These are phyloP conservation scores for Drosophila gaucha DNA, from an alignment of 2,888 invertebrate species.

Conservation along the genomic window DNA sequence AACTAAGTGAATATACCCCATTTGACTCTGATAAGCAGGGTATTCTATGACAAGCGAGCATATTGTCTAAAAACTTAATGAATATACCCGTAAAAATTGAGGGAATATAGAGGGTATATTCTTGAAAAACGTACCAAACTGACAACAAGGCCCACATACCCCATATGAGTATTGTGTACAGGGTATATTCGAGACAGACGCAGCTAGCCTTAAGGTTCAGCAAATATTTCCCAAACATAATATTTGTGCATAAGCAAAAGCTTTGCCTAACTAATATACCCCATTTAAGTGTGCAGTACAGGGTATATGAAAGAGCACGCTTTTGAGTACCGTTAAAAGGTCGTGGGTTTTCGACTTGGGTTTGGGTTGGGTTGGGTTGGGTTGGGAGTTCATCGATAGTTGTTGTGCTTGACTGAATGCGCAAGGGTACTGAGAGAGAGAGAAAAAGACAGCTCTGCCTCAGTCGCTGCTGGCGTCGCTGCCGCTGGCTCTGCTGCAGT, in stretches of 20 bases:
- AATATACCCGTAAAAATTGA: too few species aligned
- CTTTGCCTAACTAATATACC: background rate
- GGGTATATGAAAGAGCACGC: constrained; percentile 13
- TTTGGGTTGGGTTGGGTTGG: constrained; percentile 2
- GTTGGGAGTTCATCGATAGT: constrained; percentile 32
- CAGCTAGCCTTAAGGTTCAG: too few species aligned
- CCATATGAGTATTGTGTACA: too few species aligned
- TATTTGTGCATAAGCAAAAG: background rate
- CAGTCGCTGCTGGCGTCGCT: constrained; percentile 2
- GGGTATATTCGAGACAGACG: background rate
- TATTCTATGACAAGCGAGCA: too few species aligned
- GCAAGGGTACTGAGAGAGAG: constrained; percentile 63
- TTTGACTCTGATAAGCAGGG: too few species aligned
- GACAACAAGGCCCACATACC: too few species aligned
- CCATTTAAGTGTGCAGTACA: background rate
- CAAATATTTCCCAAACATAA: too few species aligned
- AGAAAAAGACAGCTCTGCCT: constrained; percentile 27
- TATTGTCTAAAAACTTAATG: too few species aligned
- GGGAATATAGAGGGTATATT: too few species aligned
- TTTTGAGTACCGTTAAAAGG: constrained; percentile 25
- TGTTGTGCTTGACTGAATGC: constrained; percentile 79
- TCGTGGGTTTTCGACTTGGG: constrained; percentile 2
- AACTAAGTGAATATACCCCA: background rate
- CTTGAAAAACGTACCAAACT: too few species aligned
- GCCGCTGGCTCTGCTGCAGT: background rate